Evolutionary conservation across 30 jellyfish, hydroid and myxozoan species (phyloP), one percentile per base, ranked within the genome.

Genomic region (Haliclystus octoradiatus): DNA sequence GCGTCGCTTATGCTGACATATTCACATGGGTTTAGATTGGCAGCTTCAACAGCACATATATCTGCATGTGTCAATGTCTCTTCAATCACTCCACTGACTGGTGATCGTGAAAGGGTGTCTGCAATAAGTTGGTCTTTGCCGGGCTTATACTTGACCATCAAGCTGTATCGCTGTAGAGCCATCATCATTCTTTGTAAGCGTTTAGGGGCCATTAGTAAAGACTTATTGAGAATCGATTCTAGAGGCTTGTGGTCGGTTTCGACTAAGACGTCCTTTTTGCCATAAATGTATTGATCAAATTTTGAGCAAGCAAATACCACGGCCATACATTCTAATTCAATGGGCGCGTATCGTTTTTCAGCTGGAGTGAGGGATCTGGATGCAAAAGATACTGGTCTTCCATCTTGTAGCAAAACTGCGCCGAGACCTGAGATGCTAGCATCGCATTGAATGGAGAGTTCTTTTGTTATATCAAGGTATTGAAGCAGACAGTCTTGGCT

Each of bases 81-180:
- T n/a, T n/a, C n/a, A n/a, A n/a, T n/a, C n/a, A n/a, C n/a, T n/a
- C n/a, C n/a, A n/a, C n/a, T n/a, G n/a, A n/a, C n/a, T n/a, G n/a
- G n/a, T 57, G 75, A 57, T 34, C 75, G 83, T 57, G 75, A 57
- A 74, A 57, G 67, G 34, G 68, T 72, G 26, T 72, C 75, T 34
- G 83, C 83, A n/a, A n/a, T n/a, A 68, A 57, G 62, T 68, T 72
- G 83, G 34, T 72, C 83, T 33, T 67, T 57, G 62, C 83, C 83
- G 61, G 83, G 83, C 29, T 72, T 72, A 53, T 72, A 72, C 75
- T 60, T 74, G 40, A 72, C 75, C 61, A 75, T 33, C 40, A 53
- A 57, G 75, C 62, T 53, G 62, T 72, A 72, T 57, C 62, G 61
- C 83, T 72, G 83, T 33, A 72, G 83, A 57, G 75, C 62, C 75